Base-by-base conservation (phyloP, 2,113 vertebrate species). In the Calyptommatus sinebrachiatus region DNA sequence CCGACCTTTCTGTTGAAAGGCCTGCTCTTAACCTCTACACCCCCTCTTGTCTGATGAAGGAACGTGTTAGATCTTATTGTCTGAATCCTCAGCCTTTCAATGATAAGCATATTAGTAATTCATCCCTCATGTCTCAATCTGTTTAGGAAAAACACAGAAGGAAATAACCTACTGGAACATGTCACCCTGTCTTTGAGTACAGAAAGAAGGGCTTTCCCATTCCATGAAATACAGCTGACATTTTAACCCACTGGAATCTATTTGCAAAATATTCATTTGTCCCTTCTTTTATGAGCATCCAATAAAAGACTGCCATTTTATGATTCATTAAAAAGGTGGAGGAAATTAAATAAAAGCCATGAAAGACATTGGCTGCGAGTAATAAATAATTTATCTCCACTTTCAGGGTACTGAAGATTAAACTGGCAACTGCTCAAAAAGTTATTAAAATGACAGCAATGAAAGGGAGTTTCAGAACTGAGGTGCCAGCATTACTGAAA, bases 361-460 rank as follows among this genome's bases (percentile, higher is more conserved):
- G 88, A 91, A 94, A 94, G 92, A 83, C 86, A 92, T 93, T 95
- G 92, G 82, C 89, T 92, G 66, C 78, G 92, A 93, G 86, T 83
- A 92, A 93, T 95, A 95, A 93, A 95, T 94, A 94, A 95, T 93
- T 95, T 92, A 91, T 88, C 89, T 94, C 84, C 76, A 90, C 91
- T 94, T 93, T 94, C 86, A 86, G 90, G 69, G 0, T 84, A 89
- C 87, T 93, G 89, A 92, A 95, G 93, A 95, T 94, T 92, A 92
- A 94, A 90, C 84, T 92, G 91, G 89, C 88, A 92, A 93, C 89
- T 90, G 87, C 86, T 94, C 92, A 93, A 91, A 93, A 94, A 92
- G 88, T 92, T 94, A 92, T 91, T 92, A 94, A 94, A 94, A 91
- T 93, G 89, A 91, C 21, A 2, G 89, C 88, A 85, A 90, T 81